Conservation (phyloP, 2,797 vertebrate species). For the Chelmon rostratus region DNA sequence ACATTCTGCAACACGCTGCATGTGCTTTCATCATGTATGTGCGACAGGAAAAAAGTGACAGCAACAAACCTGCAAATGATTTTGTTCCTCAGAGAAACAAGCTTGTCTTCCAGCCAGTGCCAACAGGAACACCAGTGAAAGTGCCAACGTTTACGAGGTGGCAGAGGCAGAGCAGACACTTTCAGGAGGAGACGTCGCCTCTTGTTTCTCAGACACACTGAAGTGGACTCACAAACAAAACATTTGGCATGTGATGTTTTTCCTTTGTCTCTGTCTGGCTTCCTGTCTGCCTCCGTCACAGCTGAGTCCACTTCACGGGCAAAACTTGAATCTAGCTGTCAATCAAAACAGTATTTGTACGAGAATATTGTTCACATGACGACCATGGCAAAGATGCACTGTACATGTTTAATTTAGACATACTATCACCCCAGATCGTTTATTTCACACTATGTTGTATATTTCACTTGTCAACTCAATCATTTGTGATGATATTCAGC, state of each 20-base stretch:
- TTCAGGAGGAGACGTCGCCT: conserved; percentile 34
- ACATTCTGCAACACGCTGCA: conserved; percentile 36
- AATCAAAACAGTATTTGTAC: conserved; percentile 40
- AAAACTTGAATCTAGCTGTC: conserved; percentile 64
- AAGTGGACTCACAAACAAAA: conserved; percentile 40
- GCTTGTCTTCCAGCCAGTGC: conserved; percentile 77
- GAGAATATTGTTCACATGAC: conserved; percentile 34
- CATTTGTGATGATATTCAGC: conserved; percentile 63
- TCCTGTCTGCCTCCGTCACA: neutral
- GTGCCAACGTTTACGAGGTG: conserved; percentile 53
- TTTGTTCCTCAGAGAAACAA: conserved; percentile 50
- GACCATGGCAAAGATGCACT: conserved; percentile 21
- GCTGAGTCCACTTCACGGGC: conserved; percentile 23
- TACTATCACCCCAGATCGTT: conserved; percentile 19
- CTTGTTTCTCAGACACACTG: conserved; percentile 26
- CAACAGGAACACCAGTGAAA: conserved; percentile 56
- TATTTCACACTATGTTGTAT: conserved; percentile 44
- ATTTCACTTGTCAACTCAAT: conserved; percentile 31
- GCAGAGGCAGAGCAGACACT: neutral
- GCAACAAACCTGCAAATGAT: conserved; percentile 6
- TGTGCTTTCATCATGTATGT: conserved; percentile 52
- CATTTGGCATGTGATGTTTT: conserved; percentile 41
- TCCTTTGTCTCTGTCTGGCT: conserved; percentile 5
- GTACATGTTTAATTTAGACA: conserved; percentile 41
- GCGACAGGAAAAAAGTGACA: conserved; percentile 20